Evolutionary conservation across 2,888 invertebrate genomes (phyloP), one percentile per base, ranked within the genome.

Genomic region (Trypoxylon attenuatum): DNA sequence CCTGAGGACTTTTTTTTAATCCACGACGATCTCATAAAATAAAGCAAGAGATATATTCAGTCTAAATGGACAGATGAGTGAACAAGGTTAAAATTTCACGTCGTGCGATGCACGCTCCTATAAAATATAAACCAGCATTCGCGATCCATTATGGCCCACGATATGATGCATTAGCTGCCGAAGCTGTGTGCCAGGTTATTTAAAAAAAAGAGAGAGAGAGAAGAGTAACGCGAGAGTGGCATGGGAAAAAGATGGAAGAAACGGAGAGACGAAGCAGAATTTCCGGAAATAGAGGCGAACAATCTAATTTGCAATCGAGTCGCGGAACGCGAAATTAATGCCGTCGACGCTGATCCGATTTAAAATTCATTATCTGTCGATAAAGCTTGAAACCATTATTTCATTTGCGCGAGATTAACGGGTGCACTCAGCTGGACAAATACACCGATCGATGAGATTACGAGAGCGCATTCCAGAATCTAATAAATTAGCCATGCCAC

Each of bases 361-460:
- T 73, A 74, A 76, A 79, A 76, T 78, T 71, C 76, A 76, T 78
- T 78, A 77, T 70, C 71, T 72, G 52, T 61, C 78, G 73, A 75
- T 76, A 78, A 73, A 76, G 79, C 69, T 67, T 66, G 65, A 73
- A 74, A 76, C 75, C 73, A 73, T 78, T 77, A 77, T 78, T 77
- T 77, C 78, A 71, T 76, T 77, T 73, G 78, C 69, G 69, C 73
- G 71, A 71, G 78, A 77, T 77, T 77, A 77, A 77, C 73, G 64
- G 60, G 66, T 50, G 73, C 76, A 69, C 73, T 77, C 78, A 64
- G 64, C 73, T 77, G 78, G 72, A 71, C 78, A 77, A 77, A 75
- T 69, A 72, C 70, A 71, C 68, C 73, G 73, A 76, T 77, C 76
- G 76, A 75, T 69, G 73, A 63, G 78, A 77, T 77, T 77, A 77